Evolutionary conservation across 1,140 invertebrate genomes (phyloP), one percentile per base, ranked within the genome.

Genomic region (Philopotamus ludificatus): DNA sequence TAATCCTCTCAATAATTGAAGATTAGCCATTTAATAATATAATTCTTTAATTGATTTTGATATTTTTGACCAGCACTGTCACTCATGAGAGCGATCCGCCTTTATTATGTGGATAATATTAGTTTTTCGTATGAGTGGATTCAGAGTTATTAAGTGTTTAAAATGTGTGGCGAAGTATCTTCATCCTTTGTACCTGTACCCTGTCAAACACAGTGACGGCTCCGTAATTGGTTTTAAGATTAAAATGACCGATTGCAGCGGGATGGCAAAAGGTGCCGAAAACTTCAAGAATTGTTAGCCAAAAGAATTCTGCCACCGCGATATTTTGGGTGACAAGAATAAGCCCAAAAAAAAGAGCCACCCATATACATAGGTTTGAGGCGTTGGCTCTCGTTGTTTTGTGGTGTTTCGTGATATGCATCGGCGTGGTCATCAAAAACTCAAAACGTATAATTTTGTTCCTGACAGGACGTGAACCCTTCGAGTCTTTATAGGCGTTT

Each of bases 401-500:
- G 57, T 60, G 42, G 18, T 60, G 47, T 42, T 42, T n/a, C n/a
- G 12, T 34, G 26, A 60, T 47, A 60, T 39, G 23, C 44, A n/a
- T 60, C 57, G 21, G 20, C 21, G n/a, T 60, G 23, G 57, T 39
- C 57, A 26, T 60, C 57, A 60, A 60, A n/a, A 44, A 60, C 21
- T 12, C 16, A 45, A 60, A 60, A 26, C 23, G 44, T 63, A 51
- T 63, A 63, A 67, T 63, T 67, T 63, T 53, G 42, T 26, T 23
- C 65, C 65, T 57, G 49, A 49, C 34, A 63, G 66, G 53, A 49
- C 61, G 41, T 57, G 66, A 67, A 55, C 66, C 65, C 63, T n/a
- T 39, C 44, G 16, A 54, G 47, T 54, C 23, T 66, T 45, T 50
- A 54, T 57, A 54, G 62, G 59, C 54, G 60, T 63, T 67, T 67